Base-by-base conservation (phyloP, 2,113 vertebrate species). In the Pica pica region DNA sequence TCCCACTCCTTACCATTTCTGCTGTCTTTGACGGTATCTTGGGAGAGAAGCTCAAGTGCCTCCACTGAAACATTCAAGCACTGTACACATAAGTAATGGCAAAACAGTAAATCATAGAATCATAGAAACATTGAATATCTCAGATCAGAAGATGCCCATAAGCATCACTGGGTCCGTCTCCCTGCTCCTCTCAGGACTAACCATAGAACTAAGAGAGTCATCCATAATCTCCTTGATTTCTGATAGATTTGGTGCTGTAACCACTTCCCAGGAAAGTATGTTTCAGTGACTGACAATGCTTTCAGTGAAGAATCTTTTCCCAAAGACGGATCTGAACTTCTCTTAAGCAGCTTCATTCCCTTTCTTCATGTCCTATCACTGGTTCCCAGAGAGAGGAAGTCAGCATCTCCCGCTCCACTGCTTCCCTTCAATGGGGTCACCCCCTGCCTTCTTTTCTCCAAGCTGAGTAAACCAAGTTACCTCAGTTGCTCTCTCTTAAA, bases 381-480 rank as follows among this genome's bases (percentile, higher is more conserved):
- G 13, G 4, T n/a, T 33, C 33, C 20, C 46, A 52, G 24, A 53
- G 39, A 15, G 2, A 30, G 15, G 31, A 73, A 17, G 30, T 16
- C 18, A 74, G 11, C 16, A 46, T 30, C 16, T 49, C 30, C 7
- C 11, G 2, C 6, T 68, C 11, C 9, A 14, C 16, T 18, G 53
- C 28, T 46, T 3, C 13, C 8, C 13, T 53, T 53, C 9, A 20
- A 0, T 39, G 19, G 4, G 3, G 10, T 44, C 10, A 5, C 5
- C 10, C 23, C 4, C n/a, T 39, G 16, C 23, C 13, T 39, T 82
- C 5, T n/a, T 59, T 67, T 41, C 53, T 75, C n/a, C 33, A 75
- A 60, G 39, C 13, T n/a, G 28, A 9, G 28, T 7, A 23, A 53
- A 8, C 8, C 27, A 44, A 21, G 7, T n/a, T 7, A 59, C 23